A percentile compares a stretch with the other conserved stretches of the same genome.
phyloP scores from a whole-genome alignment of 2,113 vertebrate species.

The Upupa epops region DNA sequence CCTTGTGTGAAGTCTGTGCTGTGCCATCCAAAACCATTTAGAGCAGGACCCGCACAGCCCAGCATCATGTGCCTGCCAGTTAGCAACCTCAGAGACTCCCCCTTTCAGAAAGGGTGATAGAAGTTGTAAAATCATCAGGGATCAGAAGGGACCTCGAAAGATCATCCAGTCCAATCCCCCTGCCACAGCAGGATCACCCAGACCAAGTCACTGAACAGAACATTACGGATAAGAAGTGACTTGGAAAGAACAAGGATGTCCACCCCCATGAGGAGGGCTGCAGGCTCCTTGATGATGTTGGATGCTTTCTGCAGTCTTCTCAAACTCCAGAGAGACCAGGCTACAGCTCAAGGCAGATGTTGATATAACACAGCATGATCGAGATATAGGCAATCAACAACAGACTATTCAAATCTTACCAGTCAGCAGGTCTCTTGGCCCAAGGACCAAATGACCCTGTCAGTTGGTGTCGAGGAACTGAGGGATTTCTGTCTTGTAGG shows the following conservation, averaged over 20 bases:
- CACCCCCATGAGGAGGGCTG: fast-evolving
- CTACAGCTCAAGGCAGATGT: background rate
- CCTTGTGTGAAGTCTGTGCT: background rate
- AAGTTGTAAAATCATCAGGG: too few species aligned
- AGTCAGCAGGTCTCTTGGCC: background rate
- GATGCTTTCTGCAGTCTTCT: background rate
- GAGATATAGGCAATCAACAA: background rate
- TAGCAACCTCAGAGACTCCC: background rate
- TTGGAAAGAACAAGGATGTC: background rate
- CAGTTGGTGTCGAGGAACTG: background rate
- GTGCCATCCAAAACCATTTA: background rate
- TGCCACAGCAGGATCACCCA: too few species aligned
- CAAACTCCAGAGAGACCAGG: background rate
- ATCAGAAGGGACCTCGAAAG: too few species aligned
- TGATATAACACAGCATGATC: background rate
- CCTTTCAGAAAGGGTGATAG: background rate
- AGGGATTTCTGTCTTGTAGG: background rate
- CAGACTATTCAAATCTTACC: background rate
- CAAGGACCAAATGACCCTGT: background rate
- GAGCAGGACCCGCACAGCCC: background rate
- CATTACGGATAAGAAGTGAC: too few species aligned
- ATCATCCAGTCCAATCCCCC: too few species aligned
- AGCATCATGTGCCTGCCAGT: background rate
- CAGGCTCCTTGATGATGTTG: fast-evolving
- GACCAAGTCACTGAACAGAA: too few species aligned